These are phyloP conservation scores for Limenitis camilla DNA, from an alignment of 2,888 invertebrate species.

Conservation along the genomic window DNA sequence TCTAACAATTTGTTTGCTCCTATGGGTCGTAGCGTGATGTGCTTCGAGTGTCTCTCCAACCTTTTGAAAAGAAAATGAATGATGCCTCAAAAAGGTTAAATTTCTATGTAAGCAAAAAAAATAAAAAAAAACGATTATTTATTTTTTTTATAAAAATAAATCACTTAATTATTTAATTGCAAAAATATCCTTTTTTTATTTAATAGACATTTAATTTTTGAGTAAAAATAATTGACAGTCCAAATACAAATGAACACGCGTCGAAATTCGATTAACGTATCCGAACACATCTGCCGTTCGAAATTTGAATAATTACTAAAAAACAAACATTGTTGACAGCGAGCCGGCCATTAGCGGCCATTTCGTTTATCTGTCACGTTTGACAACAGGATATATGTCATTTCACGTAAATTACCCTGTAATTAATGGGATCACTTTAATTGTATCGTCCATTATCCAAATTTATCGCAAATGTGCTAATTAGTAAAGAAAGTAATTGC, in stretches of 20 bases:
- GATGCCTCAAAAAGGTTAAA: too few species aligned
- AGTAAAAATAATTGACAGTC: too few species aligned
- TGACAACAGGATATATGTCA: conserved; percentile 35
- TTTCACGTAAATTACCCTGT: conserved; percentile 47
- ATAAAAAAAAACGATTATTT: too few species aligned
- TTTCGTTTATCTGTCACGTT: conserved; percentile 45
- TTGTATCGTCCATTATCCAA: not conserved
- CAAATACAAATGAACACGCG: conserved; percentile 16
- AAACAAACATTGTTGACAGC: conserved; percentile 49
- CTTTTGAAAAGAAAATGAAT: too few species aligned
- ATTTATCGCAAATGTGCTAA: not conserved
- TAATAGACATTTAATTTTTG: too few species aligned
- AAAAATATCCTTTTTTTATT: too few species aligned
- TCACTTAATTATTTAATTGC: too few species aligned
- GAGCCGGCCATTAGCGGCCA: conserved; percentile 44
- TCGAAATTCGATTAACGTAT: conserved; percentile 48
- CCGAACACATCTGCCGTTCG: conserved; percentile 62
- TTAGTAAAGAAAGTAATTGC: not conserved
- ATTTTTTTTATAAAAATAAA: too few species aligned
- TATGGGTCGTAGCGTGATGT: too few species aligned
- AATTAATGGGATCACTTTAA: conserved; percentile 23
- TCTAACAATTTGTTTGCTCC: too few species aligned
- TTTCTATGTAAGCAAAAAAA: too few species aligned
- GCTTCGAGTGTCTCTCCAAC: too few species aligned
- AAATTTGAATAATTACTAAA: conserved; percentile 68